phyloP scores from a whole-genome alignment of 2,888 invertebrate species.

The Capitulum mitella region DNA sequence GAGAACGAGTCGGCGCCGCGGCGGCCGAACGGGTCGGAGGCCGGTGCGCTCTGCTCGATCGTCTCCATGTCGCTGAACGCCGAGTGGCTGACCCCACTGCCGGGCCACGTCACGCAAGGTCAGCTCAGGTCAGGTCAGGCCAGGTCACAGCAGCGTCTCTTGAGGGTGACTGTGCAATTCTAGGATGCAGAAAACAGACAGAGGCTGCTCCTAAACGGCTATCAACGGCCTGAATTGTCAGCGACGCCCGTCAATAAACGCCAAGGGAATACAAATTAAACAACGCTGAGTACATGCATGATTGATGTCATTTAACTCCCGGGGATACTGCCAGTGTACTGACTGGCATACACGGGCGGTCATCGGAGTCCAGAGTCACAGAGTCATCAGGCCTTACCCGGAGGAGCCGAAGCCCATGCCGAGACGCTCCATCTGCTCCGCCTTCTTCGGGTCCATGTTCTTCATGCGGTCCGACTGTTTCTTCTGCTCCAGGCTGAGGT shows the following conservation, averaged over 20 bases:
- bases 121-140: not conserved
- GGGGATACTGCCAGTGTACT: too few relatives aligned
- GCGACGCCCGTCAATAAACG: too few relatives aligned
- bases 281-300: too few relatives aligned
- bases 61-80: constrained; percentile 82
- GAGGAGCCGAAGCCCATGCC: constrained; percentile 75
- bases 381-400: too few relatives aligned
- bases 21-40: constrained; percentile 23
- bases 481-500: constrained; percentile 56
- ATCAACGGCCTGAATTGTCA: too few relatives aligned
- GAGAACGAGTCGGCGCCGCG: constrained; percentile 28
- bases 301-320: too few relatives aligned
- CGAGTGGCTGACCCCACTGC: constrained; percentile 69
- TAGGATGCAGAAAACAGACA: too few relatives aligned
- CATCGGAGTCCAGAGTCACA: too few relatives aligned
- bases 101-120: constrained; percentile 34
- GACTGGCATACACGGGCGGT: too few relatives aligned
- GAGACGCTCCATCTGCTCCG: constrained; percentile 79
- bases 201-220: too few relatives aligned
- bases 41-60: constrained; percentile 65
- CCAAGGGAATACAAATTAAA: too few relatives aligned
- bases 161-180: too few relatives aligned
- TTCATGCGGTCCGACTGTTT: constrained; percentile 65
- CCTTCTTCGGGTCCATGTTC: constrained; percentile 69
- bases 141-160: not conserved